A percentile compares a stretch with the other conserved stretches of the same genome.
Evolutionary conservation across 2,797 vertebrate genomes (phyloP).

Genomic region (Xenopus petersii): DNA sequence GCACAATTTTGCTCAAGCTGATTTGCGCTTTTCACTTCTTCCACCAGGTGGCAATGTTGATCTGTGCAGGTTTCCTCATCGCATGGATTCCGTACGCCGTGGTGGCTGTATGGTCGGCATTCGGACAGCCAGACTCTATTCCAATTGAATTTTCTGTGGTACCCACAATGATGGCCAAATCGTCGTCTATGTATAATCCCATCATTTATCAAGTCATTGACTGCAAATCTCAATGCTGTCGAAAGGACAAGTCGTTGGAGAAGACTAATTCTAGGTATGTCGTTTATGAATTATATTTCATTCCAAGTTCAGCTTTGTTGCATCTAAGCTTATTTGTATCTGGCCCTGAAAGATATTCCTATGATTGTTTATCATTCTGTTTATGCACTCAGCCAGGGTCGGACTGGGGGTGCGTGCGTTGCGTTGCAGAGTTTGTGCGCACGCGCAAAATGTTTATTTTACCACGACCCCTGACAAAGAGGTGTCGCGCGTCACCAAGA

Average conservation of each 20-base stretch:
- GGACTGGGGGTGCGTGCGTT: too few relatives aligned
- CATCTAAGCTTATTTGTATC: too few relatives aligned
- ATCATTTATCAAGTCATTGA: conserved; percentile 93
- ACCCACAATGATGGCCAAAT: conserved; percentile 88
- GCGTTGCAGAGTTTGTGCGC: too few relatives aligned
- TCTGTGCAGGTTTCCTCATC: conserved; percentile 88
- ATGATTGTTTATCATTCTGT: too few relatives aligned
- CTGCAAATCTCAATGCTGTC: conserved; percentile 72
- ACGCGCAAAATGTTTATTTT: too few relatives aligned
- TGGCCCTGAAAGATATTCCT: too few relatives aligned
- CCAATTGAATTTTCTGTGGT: conserved; percentile 85
- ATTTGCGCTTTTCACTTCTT: conserved; percentile 15
- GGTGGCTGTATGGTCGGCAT: conserved; percentile 89
- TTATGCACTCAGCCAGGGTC: too few relatives aligned
- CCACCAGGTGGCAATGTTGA: conserved; percentile 89
- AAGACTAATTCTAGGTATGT: conserved; percentile 63
- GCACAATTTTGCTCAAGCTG: too few relatives aligned
- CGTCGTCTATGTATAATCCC: conserved; percentile 93
- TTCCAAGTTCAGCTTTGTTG: too few relatives aligned
- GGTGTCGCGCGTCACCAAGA: too few relatives aligned
- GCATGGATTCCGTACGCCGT: conserved; percentile 95
- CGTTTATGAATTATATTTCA: too few relatives aligned
- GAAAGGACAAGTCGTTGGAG: conserved; percentile 58
- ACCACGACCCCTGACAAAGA: too few relatives aligned
- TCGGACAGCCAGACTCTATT: conserved; percentile 80